Conservation (phyloP, 2,113 vertebrate genomes). For the Toxotes jaculatrix region DNA sequence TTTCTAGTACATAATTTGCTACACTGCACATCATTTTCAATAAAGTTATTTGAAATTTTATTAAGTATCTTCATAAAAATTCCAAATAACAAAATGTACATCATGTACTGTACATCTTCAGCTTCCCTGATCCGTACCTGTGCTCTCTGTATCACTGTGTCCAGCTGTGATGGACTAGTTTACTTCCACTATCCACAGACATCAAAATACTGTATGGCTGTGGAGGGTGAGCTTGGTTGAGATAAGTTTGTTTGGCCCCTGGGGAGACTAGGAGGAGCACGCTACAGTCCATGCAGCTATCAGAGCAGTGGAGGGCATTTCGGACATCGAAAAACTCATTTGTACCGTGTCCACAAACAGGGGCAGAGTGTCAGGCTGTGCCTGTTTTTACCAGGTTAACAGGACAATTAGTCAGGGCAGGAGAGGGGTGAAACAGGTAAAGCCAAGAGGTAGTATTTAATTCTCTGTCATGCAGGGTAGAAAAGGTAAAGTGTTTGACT, state of each 20-base stretch:
- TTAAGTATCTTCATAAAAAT: too few relatives aligned
- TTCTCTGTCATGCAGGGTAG: neutral
- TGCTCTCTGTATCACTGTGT: conserved; percentile 2
- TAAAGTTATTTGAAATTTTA: too few relatives aligned
- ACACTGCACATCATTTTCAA: too few relatives aligned
- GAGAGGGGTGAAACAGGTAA: neutral
- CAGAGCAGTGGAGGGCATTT: conserved; percentile 54
- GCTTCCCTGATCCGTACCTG: conserved; percentile 4
- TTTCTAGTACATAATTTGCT: too few relatives aligned
- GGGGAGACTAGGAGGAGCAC: conserved; percentile 24
- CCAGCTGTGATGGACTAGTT: conserved; percentile 36
- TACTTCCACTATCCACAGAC: conserved; percentile 21
- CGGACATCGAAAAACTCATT: conserved; percentile 42
- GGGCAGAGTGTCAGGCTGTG: neutral
- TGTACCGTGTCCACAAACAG: conserved; percentile 17
- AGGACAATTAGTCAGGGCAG: neutral
- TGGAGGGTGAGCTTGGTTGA: conserved; percentile 12
- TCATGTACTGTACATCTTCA: neutral
- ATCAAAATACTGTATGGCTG: conserved; percentile 40
- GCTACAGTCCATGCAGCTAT: conserved; percentile 42
- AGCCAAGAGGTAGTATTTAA: neutral
- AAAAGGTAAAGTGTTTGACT: neutral
- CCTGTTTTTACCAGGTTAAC: neutral
- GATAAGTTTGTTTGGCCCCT: conserved; percentile 67
- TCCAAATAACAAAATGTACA: too few relatives aligned